Percentiles rank a stretch among this genome's conserved stretches.
Conservation (phyloP, 2,113 vertebrate genomes). For the Odobenus rosmarus region DNA sequence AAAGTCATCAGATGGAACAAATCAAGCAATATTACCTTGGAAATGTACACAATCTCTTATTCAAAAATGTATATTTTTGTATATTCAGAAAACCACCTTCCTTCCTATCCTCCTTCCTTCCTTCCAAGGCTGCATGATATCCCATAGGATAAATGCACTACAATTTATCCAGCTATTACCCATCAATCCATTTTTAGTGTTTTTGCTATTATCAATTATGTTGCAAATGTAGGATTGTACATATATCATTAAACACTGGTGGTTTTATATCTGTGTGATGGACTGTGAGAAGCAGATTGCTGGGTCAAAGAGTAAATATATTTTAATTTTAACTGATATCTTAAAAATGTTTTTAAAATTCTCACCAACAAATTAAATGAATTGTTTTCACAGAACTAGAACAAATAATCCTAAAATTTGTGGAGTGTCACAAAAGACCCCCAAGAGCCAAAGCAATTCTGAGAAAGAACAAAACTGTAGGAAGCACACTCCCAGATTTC, state of each 20-base stretch:
- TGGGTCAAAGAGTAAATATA: background rate
- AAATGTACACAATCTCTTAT: background rate
- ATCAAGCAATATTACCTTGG: background rate
- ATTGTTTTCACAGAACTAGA: background rate
- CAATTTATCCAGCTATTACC: background rate
- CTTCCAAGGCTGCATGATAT: background rate
- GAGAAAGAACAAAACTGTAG: background rate
- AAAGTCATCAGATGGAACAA: background rate
- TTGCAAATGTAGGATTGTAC: background rate
- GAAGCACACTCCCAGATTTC: background rate
- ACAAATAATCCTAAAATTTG: background rate
- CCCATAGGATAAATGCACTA: background rate
- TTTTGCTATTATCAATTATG: background rate
- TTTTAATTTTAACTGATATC: background rate
- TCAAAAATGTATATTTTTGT: background rate
- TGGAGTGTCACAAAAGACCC: background rate
- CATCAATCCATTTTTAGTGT: background rate
- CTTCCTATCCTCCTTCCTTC: background rate
- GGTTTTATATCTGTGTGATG: background rate
- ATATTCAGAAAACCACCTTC: background rate
- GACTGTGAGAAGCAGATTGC: background rate
- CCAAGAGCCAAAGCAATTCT: background rate
- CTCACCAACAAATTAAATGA: background rate
- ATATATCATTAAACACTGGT: background rate
- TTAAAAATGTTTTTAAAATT: background rate